Conservation (phyloP, 2,888 invertebrate genomes). For the Archips crataeganus region DNA sequence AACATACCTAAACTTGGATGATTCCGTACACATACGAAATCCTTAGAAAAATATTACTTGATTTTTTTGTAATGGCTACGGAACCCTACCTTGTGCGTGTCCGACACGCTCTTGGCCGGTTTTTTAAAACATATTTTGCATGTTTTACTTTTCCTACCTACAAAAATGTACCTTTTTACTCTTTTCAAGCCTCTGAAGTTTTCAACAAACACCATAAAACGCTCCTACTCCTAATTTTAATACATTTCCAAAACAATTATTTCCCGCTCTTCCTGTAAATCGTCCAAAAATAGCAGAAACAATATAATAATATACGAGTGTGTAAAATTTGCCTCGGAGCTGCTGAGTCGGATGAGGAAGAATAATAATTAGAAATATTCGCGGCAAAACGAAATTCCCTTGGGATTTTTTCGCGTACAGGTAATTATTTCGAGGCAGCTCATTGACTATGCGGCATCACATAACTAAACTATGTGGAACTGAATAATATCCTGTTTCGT, state of each 20-base stretch:
- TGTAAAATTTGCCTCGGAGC: neutral
- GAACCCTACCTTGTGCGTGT: no score
- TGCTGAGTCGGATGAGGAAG: neutral
- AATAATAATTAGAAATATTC: neutral
- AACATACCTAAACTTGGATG: no score
- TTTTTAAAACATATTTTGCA: no score
- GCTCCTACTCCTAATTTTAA: neutral
- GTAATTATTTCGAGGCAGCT: constrained; percentile 9
- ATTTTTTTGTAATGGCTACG: no score
- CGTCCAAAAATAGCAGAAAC: neutral
- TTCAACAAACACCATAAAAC: no score
- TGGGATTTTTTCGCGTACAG: neutral
- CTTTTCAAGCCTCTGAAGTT: no score
- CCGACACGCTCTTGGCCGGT: no score
- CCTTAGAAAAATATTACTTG: no score
- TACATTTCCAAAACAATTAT: neutral
- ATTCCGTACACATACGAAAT: no score
- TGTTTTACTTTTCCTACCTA: no score
- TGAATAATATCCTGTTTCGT: constrained; percentile 8
- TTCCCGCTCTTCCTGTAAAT: neutral
- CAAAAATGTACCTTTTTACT: no score
- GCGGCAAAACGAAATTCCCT: neutral
- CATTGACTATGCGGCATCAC: neutral
- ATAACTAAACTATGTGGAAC: neutral
- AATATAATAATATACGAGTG: neutral